A percentile compares a stretch with the other conserved stretches of the same genome.
phyloP scores from a whole-genome alignment of 2,888 invertebrate species.

The Euplexia lucipara region DNA sequence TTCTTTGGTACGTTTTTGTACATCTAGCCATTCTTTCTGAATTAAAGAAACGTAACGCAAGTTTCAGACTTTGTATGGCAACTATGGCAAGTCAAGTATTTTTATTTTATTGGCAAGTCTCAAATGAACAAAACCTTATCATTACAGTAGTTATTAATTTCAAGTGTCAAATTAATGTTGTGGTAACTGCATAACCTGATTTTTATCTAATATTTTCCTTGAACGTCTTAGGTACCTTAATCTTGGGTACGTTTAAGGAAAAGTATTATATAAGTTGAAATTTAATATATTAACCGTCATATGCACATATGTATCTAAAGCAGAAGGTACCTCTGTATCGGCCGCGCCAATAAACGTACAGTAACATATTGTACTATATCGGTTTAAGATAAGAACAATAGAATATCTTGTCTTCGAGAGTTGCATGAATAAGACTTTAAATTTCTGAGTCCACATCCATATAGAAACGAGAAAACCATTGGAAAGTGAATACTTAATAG shows the following conservation, averaged over 20 bases:
- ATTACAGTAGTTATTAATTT: background rate
- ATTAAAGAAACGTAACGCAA: too few relatives aligned
- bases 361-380: constrained; percentile 26
- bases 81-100: background rate
- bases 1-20: constrained; percentile 11
- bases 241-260: background rate
- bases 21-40: too few relatives aligned
- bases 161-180: background rate
- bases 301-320: constrained; percentile 9
- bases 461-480: constrained; percentile 56
- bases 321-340: constrained; percentile 13
- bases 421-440: constrained; percentile 30
- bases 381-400: constrained; percentile 56
- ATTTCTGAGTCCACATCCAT: constrained; percentile 37
- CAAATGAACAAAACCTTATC: background rate
- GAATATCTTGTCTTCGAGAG: constrained; percentile 42
- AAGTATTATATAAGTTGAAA: background rate
- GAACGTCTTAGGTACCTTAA: background rate
- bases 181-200: background rate
- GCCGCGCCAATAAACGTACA: constrained; percentile 26
- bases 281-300: background rate
- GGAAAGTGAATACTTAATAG: constrained; percentile 62
- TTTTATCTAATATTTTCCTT: constrained; percentile 15
- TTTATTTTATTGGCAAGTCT: background rate
- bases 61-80: background rate